Percentiles rank a stretch among this genome's conserved stretches.
phyloP scores from a whole-genome alignment of 2,888 invertebrate genomes.

The Phaedon cochleariae region DNA sequence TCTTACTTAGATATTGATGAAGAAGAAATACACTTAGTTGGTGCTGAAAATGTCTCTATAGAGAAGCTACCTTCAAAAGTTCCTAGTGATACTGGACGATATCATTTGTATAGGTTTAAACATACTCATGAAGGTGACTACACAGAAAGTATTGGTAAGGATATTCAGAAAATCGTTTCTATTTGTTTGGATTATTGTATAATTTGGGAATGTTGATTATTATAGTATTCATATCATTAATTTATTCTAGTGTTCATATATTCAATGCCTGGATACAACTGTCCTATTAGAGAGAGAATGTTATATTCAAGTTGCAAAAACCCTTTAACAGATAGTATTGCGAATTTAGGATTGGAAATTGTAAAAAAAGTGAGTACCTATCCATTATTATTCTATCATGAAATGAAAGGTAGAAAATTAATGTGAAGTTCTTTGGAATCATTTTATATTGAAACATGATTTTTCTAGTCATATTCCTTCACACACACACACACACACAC shows the following conservation, averaged over 20 bases:
- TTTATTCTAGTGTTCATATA: constrained; percentile 89
- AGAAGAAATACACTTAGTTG: constrained; percentile 87
- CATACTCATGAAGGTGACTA: constrained; percentile 95
- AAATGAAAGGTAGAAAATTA: too few relatives aligned
- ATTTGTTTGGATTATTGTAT: not conserved
- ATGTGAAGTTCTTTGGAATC: too few relatives aligned
- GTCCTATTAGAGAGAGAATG: constrained; percentile 98
- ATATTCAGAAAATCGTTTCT: not conserved
- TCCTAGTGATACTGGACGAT: constrained; percentile 86
- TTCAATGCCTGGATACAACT: constrained; percentile 97
- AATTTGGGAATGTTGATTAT: too few relatives aligned
- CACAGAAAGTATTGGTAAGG: constrained; percentile 80
- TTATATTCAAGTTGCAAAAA: constrained; percentile 97
- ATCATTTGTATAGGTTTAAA: constrained; percentile 90
- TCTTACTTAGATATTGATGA: constrained; percentile 74
- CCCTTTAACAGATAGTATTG: constrained; percentile 85
- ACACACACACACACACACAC: too few relatives aligned
- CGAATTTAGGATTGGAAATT: constrained; percentile 80
- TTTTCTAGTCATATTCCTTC: too few relatives aligned
- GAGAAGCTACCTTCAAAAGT: constrained; percentile 79
- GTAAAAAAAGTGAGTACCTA: not conserved
- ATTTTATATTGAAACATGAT: too few relatives aligned
- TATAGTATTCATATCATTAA: not conserved
- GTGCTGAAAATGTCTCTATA: constrained; percentile 74
- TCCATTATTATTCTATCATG: too few relatives aligned